Base-by-base conservation (phyloP, 2,113 vertebrate genomes). In the Saguinus midas region DNA sequence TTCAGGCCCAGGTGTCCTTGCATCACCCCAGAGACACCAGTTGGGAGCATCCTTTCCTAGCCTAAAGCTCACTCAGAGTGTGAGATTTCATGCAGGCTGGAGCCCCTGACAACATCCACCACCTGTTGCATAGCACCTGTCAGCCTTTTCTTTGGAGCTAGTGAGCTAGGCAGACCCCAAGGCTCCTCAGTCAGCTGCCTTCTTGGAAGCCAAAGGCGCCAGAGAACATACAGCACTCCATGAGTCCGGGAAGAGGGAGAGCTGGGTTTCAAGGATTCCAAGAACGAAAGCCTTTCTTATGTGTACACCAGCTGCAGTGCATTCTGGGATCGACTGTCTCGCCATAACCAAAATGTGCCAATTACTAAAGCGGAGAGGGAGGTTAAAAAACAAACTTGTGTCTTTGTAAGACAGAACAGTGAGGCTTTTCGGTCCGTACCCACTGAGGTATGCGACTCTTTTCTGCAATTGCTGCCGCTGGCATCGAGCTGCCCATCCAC, bases 391-490 rank as follows among this genome's bases (percentile, higher is more conserved):
- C 85, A 91, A 96, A 90, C 32, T 10, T 7, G 17, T 66, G 96
- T 88, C 85, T 97, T 87, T 64, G 79, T 87, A 64, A 95, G 91
- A 93, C 76, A 83, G 89, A 96, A 87, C 79, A 94, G 91, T 94
- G 70, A 80, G 90, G 16, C 86, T 88, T 94, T 0, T 29, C 7
- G 89, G 95, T 70, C 37, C 82, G 90, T 98, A 99, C 23, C 99
- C 99, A 95, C 99, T 99, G 78, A 99, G 98, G 68, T 99, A 98
- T 1, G 99, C 98, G 12, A 99, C 98, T 97, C 95, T 97, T 97
- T 99, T 99, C 92, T 99, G 98, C 35, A 99, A 99, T 97, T 99
- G 99, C 96, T 98, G 98, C 90, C 99, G 99, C 52, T 98, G 98
- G 93, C 98, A 98, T 91, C 98, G 98, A 99, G 99, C 81, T 99